Conservation (phyloP, 2,888 invertebrate species). For the Tetragonula carbonaria region DNA sequence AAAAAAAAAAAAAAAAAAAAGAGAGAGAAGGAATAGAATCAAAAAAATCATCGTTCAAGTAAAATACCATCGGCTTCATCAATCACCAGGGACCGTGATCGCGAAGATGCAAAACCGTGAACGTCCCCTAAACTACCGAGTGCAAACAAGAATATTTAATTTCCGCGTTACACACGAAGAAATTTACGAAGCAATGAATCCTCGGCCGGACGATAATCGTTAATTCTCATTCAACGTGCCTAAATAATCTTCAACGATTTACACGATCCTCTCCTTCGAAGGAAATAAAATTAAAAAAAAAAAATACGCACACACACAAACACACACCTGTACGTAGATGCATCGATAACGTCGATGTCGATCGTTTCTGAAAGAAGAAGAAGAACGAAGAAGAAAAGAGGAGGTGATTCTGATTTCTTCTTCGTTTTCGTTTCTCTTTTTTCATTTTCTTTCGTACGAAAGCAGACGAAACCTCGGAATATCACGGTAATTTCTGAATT, state of each 20-base stretch:
- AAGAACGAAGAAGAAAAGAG: background rate
- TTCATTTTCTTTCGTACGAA: background rate
- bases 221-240: background rate
- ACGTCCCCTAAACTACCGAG: background rate
- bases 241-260: conserved; percentile 14
- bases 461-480: background rate
- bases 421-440: background rate
- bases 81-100: too few species aligned
- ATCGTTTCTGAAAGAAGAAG: background rate
- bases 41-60: background rate
- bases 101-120: background rate
- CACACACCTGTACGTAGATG: background rate
- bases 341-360: background rate
- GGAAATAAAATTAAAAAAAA: background rate
- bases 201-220: background rate
- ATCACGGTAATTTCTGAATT: conserved; percentile 8
- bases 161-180: background rate
- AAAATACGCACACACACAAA: background rate
- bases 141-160: conserved; percentile 2
- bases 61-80: background rate
- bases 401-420: background rate
- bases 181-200: conserved; percentile 6
- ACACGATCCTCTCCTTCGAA: background rate
- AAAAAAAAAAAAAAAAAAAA: rapidly evolving
- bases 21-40: too few species aligned